Percentiles rank a stretch among this genome's conserved stretches.
These are phyloP conservation scores for Camelus dromedarius DNA, from an alignment of 2,113 vertebrate species.

Conservation along the genomic window DNA sequence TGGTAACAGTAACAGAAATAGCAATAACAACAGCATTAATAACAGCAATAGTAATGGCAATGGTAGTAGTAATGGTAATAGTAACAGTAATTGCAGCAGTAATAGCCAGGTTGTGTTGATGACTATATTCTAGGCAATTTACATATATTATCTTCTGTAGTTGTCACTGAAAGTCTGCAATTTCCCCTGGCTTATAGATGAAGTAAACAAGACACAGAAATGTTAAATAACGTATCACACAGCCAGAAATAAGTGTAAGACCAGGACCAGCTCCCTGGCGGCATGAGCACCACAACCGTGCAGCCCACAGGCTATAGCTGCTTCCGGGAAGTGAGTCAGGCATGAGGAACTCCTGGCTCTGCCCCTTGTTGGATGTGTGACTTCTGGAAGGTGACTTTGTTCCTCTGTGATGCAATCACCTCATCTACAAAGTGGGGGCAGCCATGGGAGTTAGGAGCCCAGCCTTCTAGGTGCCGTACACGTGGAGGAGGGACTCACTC, in stretches of 20 bases:
- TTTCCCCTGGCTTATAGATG: not conserved
- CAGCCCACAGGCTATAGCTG: not conserved
- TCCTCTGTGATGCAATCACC: not conserved
- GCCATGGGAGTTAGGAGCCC: rapidly evolving
- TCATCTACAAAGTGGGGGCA: not conserved
- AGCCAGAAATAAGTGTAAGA: not conserved
- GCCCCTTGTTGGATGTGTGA: not conserved
- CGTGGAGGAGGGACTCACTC: not conserved
- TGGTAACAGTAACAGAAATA: too few species aligned
- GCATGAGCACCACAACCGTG: too few species aligned
- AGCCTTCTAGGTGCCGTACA: not conserved
- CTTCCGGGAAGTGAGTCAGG: not conserved
- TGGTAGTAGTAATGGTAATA: too few species aligned
- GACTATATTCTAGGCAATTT: not conserved
- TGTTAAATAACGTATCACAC: not conserved
- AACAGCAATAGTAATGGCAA: too few species aligned
- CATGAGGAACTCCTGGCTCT: not conserved
- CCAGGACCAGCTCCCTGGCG: not conserved
- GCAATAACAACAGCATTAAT: too few species aligned
- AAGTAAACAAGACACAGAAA: not conserved
- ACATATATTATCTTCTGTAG: not conserved
- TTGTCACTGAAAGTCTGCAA: not conserved
- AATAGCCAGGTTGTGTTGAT: not conserved
- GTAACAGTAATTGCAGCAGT: too few species aligned
- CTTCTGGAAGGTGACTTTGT: not conserved